Conservation (phyloP, 2,113 vertebrate genomes). For the Coreoperca whiteheadi region DNA sequence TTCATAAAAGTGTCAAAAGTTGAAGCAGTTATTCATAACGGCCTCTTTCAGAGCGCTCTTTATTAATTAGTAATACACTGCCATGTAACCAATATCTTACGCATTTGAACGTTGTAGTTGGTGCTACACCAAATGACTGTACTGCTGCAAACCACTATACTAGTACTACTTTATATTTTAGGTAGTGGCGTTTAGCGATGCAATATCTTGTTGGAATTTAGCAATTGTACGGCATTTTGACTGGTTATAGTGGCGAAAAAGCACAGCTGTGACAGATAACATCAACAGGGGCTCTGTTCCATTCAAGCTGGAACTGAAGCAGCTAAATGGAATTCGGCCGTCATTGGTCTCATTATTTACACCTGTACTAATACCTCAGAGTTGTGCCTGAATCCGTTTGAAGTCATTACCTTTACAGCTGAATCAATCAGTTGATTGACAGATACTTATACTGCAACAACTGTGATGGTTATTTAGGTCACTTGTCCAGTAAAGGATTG, state of each 20-base stretch:
- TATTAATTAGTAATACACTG: neutral
- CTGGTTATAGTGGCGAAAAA: no score
- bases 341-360: neutral
- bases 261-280: no score
- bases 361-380: neutral
- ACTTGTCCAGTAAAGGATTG: no score
- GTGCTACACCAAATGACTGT: neutral
- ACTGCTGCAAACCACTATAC: neutral
- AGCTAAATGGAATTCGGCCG: neutral
- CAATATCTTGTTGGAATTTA: neutral
- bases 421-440: neutral
- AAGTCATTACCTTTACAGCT: no score
- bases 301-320: neutral
- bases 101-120: no score
- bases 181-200: neutral
- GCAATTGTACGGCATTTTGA: no score
- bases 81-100: no score
- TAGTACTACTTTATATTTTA: neutral
- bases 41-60: no score
- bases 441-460: neutral
- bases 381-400: neutral
- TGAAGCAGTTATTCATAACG: no score
- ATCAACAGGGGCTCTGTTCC: no score
- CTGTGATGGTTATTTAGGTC: neutral
- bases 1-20: no score